Evolutionary conservation across 1,140 invertebrate genomes (phyloP), one percentile per base, ranked within the genome.

Genomic region (Sycophila sp.): DNA sequence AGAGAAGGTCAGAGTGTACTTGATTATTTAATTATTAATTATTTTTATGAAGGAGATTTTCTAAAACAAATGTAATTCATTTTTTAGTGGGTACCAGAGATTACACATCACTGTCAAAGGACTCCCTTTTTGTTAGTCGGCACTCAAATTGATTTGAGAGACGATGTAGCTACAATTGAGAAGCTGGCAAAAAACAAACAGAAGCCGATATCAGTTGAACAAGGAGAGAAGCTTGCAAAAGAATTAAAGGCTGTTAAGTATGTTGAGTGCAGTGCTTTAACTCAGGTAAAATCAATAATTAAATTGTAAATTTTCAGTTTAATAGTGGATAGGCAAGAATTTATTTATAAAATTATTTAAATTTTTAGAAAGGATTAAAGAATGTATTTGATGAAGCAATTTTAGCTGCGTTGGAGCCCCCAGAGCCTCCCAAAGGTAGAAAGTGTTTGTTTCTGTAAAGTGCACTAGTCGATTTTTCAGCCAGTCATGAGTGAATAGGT

Each of bases 351-450:
- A 53, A 53, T 32, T 17, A 15, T 53, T 71, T 68, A 19, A 58
- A 13, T 59, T 77, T 73, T 36, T 90, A 98, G 94, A 99, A 99
- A 94, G 98, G 98, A 75, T 87, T 99, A 78, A 99, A 99, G 88
- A 99, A 99, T 87, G 98, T 99, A 2, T 99, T 99, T 86, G 98
- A 99, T 86, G 98, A 99, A 89, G 98, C 98, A 47, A 99, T 99
- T 79, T 87, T 99, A 72, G 98, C 98, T 53, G 98, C 98, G 34
- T 84, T 99, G 76, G 96, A 98, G 86, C 97, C 97, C 22, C 97
- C 97, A 83, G 96, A 97, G 82, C 94, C 94, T 49, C 91, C 93
- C 51, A 97, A 95, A 87, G 94, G 92, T 87, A 94, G 92, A 90
- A 96, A 93, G 85, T 98, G 97, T 89, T 89, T 91, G 73, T 88